Evolutionary conservation across 2,797 vertebrate genomes (phyloP), one percentile per base, ranked within the genome.

Genomic region (Gadopsis marmoratus): DNA sequence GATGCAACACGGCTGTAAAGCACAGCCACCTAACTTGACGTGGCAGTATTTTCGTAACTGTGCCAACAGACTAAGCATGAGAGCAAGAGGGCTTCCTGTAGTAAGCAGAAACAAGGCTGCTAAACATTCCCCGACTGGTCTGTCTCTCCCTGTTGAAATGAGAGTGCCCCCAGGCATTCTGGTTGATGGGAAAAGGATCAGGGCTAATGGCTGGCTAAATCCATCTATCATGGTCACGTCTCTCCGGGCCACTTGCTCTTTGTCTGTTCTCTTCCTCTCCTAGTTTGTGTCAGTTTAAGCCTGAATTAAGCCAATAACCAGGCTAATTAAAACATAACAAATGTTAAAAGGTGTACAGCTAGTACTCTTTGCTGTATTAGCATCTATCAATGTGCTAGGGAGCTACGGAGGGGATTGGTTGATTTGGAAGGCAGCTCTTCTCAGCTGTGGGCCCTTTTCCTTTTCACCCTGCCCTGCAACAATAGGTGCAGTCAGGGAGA

Each of bases 401-500:
- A 41, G 64, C 86, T 31, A 45, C n/a, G 19, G 66, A 79, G 70
- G 68, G 76, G 80, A 91, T 86, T 89, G 92, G 91, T 55, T 71
- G 85, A 81, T 81, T 89, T 60, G 39, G 92, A 90, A 87, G 84
- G 90, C 89, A 87, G 90, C 77, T 85, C 89, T 88, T 84, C 88
- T 94, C 91, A 92, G 90, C 89, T 92, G 91, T 90, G 91, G 91
- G 91, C 90, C 88, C 77, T 92, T 91, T 90, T 91, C 90, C 89
- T 92, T 94, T 93, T 92, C 91, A 93, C 88, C 86, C 86, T 63
- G 86, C 69, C 81, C 85, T 26, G 78, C 87, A 93, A 93, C 93
- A 94, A 94, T 94, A 94, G 92, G 92, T 93, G 92, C 92, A 94
- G 93, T 93, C 93, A 94, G 91, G 90, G 92, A 93, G 93, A 93